Base-by-base conservation (phyloP, 2,113 vertebrate genomes). In the Talpa occidentalis region DNA sequence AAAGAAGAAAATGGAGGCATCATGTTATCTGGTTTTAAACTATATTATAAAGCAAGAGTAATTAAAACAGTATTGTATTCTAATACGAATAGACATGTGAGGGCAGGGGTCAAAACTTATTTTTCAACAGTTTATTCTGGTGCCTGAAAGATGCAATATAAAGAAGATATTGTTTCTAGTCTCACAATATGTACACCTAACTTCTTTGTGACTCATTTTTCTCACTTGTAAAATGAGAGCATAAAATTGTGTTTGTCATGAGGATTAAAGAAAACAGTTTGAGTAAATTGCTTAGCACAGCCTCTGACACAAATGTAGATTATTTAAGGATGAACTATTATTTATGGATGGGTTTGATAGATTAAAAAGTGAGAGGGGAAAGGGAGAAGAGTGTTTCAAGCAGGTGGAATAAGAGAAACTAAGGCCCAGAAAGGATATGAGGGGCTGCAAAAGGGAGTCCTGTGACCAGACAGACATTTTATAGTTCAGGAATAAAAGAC, bases 221-320 rank as follows among this genome's bases (percentile, higher is more conserved):
- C 40, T 86, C 60, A 83, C 32, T 35, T 93, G 74, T 92, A 92
- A 90, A 95, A 73, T 69, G 56, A 56, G 10, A 69, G 14, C 42
- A 88, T 54, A 90, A 80, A 80, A 85, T 76, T 91, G 3, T 87
- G 37, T 83, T 78, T 92, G 16, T 88, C 49, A 24, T 74, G 2
- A 87, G 44, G 24, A 76, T 87, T 89, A 88, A 94, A 88, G 85
- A 83, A 93, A 95, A 92, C 56, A 78, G 81, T 88, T 72, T 2
- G 26, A 49, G 47, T 72, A 72, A 64, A n/a, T 89, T 91, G 47
- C 77, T 94, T 60, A 91, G 67, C 78, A 86, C 4, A 67, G 40
- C 74, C n/a, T 72, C 52, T 93, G 88, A 54, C 76, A 91, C 6
- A 76, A 93, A 73, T 70, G 66, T 69, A 88, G n/a, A 73, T 88